phyloP scores from a whole-genome alignment of 2,797 vertebrate species.

The Antrozous pallidus region DNA sequence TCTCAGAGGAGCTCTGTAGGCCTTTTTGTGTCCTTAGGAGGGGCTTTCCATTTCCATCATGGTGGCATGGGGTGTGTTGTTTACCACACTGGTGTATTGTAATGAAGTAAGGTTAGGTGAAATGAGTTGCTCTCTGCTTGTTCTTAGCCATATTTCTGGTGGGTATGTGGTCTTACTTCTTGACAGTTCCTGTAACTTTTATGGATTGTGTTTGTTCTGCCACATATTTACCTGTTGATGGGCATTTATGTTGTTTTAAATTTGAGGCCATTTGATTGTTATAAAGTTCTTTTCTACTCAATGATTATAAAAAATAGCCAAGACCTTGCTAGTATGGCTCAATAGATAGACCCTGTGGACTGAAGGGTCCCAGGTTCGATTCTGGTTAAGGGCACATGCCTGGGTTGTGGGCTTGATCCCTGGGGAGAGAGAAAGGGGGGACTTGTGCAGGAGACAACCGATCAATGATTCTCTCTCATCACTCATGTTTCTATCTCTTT shows the following conservation, averaged over 20 bases:
- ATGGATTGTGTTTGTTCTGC: not conserved
- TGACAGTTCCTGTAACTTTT: not conserved
- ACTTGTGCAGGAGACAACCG: no score
- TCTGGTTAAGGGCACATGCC: no score
- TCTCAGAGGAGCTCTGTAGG: not conserved
- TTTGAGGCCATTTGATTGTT: not conserved
- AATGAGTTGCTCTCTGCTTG: not conserved
- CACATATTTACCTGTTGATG: not conserved
- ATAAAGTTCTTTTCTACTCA: not conserved
- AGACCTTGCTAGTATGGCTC: no score
- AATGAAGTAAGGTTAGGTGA: not conserved
- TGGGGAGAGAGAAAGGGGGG: fast-evolving
- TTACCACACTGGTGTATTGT: not conserved
- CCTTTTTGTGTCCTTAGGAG: not conserved
- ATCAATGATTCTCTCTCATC: no score
- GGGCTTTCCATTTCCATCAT: not conserved
- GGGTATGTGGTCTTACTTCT: not conserved
- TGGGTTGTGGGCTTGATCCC: no score
- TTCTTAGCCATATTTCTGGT: not conserved
- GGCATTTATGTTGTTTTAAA: not conserved
- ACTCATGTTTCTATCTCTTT: no score
- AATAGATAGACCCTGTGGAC: no score
- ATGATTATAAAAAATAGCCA: not conserved
- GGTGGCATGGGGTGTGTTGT: not conserved
- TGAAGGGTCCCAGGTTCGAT: no score